These are phyloP conservation scores for Clitarchus hookeri DNA, from an alignment of 2,888 invertebrate genomes.

Conservation along the genomic window DNA sequence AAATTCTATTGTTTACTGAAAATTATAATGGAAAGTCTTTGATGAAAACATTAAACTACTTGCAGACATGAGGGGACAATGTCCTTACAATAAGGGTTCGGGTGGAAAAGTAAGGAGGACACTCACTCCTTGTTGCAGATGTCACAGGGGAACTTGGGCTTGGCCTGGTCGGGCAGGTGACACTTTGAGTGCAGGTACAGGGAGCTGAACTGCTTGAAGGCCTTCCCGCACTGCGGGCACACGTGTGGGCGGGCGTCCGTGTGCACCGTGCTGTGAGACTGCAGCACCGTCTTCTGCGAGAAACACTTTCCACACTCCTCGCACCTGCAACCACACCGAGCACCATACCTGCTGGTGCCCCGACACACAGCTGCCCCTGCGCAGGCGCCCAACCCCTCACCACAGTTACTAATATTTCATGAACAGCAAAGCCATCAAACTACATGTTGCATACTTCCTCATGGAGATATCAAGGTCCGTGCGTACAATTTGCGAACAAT, in stretches of 20 bases:
- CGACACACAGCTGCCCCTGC: no score
- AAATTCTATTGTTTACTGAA: no score
- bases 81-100: no score
- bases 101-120: background rate
- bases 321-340: conserved; percentile 43
- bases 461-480: no score
- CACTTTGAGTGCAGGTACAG: conserved; percentile 47
- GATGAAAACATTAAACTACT: no score
- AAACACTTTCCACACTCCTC: conserved; percentile 49
- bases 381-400: no score
- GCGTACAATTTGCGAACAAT: no score
- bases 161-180: conserved; percentile 48
- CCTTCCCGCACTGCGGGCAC: conserved; percentile 48
- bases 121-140: conserved; percentile 49
- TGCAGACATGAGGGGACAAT: no score
- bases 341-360: background rate
- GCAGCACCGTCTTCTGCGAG: conserved; percentile 47
- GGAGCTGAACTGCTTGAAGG: conserved; percentile 49
- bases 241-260: conserved; percentile 47
- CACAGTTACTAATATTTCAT: no score
- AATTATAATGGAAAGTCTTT: no score
- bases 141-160: conserved; percentile 47
- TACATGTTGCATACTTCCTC: conserved; percentile 29
- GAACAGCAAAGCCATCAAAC: no score
- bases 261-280: conserved; percentile 48